Evolutionary conservation across 2,113 vertebrate genomes (phyloP), one percentile per base, ranked within the genome.

Genomic region (Ochotona curzoniae): DNA sequence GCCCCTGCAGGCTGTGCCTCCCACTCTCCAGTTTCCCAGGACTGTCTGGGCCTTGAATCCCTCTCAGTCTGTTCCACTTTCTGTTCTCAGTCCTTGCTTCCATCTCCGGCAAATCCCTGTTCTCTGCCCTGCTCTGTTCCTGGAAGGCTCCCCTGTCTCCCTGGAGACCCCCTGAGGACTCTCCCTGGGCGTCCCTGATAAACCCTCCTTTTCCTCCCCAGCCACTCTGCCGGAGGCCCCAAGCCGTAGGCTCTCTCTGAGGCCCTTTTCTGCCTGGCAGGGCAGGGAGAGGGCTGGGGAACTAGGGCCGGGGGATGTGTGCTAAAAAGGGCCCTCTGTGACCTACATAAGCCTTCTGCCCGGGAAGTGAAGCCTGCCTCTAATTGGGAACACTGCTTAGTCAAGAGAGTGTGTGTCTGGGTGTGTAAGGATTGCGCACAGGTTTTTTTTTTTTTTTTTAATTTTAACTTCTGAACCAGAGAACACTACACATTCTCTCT

Each of bases 381-480:
- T 66, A 74, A 71, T 2, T 87, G 82, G 82, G 83, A 93, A 69
- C 61, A 79, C 47, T 83, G 66, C 88, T 90, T 75, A 78, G 93
- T 93, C 82, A 90, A 90, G 84, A 83, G 86, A 67, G 84, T 44
- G 75, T 30, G 0, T 14, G 60, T 67, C 88, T 79, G 44, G 15
- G 80, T 95, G 26, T 87, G 80, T 84, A 44, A 84, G 51, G 63
- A 91, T 21, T 81, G 89, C 93, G 6, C 38, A 44, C 4, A 44
- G 38, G 90, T 66, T 38, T 84, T 57, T 75, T 30, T 86, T 94
- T 94, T 93, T 83, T 64, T 87, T 87, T 93, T 81, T 92, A 57
- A 83, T 91, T 94, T 90, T 73, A 96, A 67, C 76, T 83, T 90
- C 66, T 96, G 23, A 44, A 3, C 83, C 83, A 90, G 76, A 74